Percentiles rank a stretch among this genome's conserved stretches.
Evolutionary conservation across 2,113 vertebrate species (phyloP).

Genomic region (Callipepla californica): DNA sequence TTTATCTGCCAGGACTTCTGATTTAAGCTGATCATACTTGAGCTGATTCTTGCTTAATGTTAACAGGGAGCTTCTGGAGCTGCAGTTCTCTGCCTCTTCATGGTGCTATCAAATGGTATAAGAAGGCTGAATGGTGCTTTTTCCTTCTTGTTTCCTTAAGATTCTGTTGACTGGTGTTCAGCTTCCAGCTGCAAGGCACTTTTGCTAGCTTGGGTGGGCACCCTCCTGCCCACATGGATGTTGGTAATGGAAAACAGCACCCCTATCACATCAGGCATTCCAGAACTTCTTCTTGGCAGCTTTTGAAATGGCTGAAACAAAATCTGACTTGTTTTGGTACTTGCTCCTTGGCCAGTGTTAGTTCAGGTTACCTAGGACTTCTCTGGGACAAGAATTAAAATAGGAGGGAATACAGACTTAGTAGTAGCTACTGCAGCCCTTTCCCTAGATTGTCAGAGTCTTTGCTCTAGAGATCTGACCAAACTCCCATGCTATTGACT

Average conservation of each 20-base stretch:
- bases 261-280: neutral
- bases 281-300: neutral
- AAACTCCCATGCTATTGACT: neutral
- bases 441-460: neutral
- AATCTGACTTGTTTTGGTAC: neutral
- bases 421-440: neutral
- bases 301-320: neutral
- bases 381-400: neutral
- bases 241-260: neutral
- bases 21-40: neutral
- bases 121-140: slow-evolving; percentile 36
- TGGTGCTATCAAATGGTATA: neutral
- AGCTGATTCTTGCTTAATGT: neutral
- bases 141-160: neutral
- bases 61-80: neutral
- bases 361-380: neutral
- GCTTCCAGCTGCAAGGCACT: neutral
- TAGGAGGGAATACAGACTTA: neutral
- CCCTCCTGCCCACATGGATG: neutral
- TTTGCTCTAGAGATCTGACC: neutral
- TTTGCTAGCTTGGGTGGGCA: slow-evolving; percentile 25
- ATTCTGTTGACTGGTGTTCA: slow-evolving; percentile 15
- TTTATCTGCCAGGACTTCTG: neutral
- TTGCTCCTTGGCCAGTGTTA: neutral
- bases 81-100: neutral